Evolutionary conservation across 2,113 vertebrate species (phyloP).

Genomic region (Nothocercus nigrocapillus): DNA sequence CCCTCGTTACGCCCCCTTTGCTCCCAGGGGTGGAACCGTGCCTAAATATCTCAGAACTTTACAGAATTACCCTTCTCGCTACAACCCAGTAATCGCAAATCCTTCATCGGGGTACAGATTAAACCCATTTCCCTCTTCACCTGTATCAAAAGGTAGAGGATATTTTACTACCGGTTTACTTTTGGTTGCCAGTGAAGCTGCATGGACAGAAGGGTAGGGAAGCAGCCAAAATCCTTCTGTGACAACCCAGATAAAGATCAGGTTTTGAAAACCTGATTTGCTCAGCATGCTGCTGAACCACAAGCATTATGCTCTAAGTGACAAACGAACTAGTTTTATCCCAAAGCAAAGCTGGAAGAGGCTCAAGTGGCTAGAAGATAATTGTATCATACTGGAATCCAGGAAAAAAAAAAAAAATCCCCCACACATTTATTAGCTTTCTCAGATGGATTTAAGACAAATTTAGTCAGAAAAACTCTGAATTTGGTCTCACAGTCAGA

Average conservation of each 20-base stretch:
- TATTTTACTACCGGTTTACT: neutral
- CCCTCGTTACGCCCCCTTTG: neutral
- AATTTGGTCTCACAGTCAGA: neutral
- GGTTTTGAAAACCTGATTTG: neutral
- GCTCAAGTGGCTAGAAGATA: neutral
- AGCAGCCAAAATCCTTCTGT: neutral
- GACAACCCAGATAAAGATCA: neutral
- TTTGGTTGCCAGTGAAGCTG: neutral
- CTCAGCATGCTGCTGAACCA: too few species aligned
- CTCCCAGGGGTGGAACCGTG: neutral
- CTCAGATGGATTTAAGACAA: neutral
- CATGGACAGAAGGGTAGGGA: neutral
- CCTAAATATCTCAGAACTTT: neutral
- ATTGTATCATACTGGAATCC: neutral
- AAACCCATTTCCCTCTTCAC: neutral
- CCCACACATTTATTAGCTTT: neutral
- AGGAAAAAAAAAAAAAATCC: neutral
- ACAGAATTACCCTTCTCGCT: neutral
- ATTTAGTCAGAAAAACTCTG: neutral
- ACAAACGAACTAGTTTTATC: neutral
- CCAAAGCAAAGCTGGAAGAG: neutral
- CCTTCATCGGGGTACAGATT: neutral
- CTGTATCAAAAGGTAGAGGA: neutral
- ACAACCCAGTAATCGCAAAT: neutral
- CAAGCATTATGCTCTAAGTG: neutral